A percentile compares a stretch with the other conserved stretches of the same genome.
These are phyloP conservation scores for Centrocercus urophasianus DNA, from an alignment of 2,113 vertebrate genomes.

Conservation along the genomic window DNA sequence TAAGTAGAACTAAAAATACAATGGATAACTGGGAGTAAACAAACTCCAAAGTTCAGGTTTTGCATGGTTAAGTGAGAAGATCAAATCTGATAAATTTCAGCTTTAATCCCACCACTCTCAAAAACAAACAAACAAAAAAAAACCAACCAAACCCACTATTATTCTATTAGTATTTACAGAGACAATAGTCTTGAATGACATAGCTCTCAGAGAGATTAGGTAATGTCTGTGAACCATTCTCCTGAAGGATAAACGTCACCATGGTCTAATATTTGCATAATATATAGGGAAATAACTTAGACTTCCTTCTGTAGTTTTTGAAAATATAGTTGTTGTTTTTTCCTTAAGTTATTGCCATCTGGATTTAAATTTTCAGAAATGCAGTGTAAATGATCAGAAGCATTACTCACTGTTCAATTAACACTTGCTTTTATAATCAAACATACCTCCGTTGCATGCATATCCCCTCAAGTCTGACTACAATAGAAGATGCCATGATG, in stretches of 20 bases:
- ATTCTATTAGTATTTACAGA: neutral
- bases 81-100: neutral
- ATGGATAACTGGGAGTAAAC: neutral
- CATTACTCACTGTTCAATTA: neutral
- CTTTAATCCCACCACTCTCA: neutral
- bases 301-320: neutral
- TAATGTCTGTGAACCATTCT: neutral
- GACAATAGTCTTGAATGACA: slow-evolving; percentile 9
- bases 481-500: neutral
- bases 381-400: neutral
- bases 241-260: neutral
- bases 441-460: neutral
- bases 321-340: neutral
- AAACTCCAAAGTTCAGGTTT: slow-evolving; percentile 7
- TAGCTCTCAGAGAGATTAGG: neutral
- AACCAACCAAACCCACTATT: neutral
- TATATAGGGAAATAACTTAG: neutral
- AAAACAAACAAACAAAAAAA: neutral
- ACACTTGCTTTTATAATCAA: neutral
- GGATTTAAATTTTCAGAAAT: neutral
- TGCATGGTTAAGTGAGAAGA: neutral
- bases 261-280: slow-evolving; percentile 20
- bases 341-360: neutral
- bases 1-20: neutral
- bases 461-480: neutral